A percentile compares a stretch with the other conserved stretches of the same genome.
Evolutionary conservation across 2,888 invertebrate genomes (phyloP).

Genomic region (Platypus cylindrus): DNA sequence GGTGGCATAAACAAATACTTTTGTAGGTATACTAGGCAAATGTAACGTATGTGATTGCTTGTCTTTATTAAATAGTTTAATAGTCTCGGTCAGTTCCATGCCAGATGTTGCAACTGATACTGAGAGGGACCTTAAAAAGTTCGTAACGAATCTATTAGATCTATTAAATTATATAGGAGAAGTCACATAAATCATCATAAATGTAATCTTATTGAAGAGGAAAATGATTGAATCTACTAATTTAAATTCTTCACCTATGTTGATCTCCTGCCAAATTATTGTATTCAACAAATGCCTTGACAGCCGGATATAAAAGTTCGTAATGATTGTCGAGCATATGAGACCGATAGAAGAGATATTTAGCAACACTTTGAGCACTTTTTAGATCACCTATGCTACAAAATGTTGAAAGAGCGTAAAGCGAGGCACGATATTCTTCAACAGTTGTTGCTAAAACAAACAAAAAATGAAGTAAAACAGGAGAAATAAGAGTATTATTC

Average conservation of each 20-base stretch:
- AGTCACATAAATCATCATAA: neutral
- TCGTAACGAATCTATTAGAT: neutral
- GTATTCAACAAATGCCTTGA: conserved; percentile 48
- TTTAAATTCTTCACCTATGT: conserved; percentile 27
- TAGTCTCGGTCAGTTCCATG: conserved; percentile 56
- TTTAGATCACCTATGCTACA: conserved; percentile 48
- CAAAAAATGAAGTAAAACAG: too few relatives aligned
- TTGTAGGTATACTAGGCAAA: conserved; percentile 51
- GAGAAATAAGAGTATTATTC: too few relatives aligned
- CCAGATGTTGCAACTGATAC: conserved; percentile 56
- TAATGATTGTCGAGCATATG: conserved; percentile 49
- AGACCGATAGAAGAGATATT: conserved; percentile 53
- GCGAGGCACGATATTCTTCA: conserved; percentile 51
- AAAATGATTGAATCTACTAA: too few relatives aligned
- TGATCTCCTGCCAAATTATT: conserved; percentile 46
- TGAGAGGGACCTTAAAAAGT: conserved; percentile 39
- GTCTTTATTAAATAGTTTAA: conserved; percentile 44
- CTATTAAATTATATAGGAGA: neutral
- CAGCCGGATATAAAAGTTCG: conserved; percentile 46
- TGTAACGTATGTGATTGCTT: conserved; percentile 42
- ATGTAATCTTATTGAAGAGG: neutral
- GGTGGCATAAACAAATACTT: conserved; percentile 57
- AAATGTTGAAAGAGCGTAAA: conserved; percentile 45
- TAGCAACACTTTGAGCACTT: conserved; percentile 49
- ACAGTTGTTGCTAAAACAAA: conserved; percentile 33